Percentiles rank a stretch among this genome's conserved stretches.
Conservation (phyloP, 2,888 invertebrate genomes). For the Agrotis exclamationis region DNA sequence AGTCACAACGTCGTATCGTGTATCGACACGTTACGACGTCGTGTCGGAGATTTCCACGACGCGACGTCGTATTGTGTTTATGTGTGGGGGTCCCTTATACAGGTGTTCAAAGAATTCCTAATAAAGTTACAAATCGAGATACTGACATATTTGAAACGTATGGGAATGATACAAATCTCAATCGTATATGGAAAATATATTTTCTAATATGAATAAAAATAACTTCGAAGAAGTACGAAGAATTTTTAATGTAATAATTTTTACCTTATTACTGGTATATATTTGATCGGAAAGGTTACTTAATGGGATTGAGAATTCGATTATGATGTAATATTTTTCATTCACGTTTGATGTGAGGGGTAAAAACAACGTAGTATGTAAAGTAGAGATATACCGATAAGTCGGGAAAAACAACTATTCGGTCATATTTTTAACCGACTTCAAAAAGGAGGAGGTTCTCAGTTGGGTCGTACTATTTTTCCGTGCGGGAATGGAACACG, state of each 20-base stretch:
- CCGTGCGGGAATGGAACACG: no score
- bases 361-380: neutral
- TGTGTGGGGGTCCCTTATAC: no score
- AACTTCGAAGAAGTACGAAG: conserved; percentile 17
- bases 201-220: conserved; percentile 30
- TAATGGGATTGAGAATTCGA: conserved; percentile 9
- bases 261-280: conserved; percentile 17
- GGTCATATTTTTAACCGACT: no score
- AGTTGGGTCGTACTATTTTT: no score
- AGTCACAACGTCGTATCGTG: no score
- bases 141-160: conserved; percentile 36
- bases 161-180: conserved; percentile 9
- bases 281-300: conserved; percentile 16
- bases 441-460: no score
- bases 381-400: no score
- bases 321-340: neutral
- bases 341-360: neutral
- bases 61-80: no score
- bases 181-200: conserved; percentile 16
- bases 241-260: conserved; percentile 40
- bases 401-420: no score
- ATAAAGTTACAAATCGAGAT: conserved; percentile 44
- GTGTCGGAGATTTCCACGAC: no score
- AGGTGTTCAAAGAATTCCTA: conserved; percentile 55
- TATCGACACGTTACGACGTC: no score